Base-by-base conservation (phyloP, 2,797 vertebrate genomes). In the Microhierax caerulescens region DNA sequence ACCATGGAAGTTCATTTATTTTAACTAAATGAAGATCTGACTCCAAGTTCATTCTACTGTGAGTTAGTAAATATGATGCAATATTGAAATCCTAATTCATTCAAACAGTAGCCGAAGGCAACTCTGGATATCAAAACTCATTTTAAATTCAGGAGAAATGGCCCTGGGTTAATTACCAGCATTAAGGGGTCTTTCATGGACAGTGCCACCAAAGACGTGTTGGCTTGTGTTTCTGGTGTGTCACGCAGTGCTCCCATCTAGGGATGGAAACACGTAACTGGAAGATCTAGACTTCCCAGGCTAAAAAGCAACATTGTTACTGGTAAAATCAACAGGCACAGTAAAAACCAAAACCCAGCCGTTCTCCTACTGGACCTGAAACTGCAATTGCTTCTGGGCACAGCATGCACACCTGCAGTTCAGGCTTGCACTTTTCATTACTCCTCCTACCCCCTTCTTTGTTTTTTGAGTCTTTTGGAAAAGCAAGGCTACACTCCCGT, bases 21-120 rank as follows among this genome's bases (percentile, higher is more conserved):
- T 88, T 81, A 93, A 88, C 88, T 88, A 94, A 95, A 91, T 48
- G 83, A 95, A 45, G 82, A 92, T 95, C 90, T 88, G 90, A 90
- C 68, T 91, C 72, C 6, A 16, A 80, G 88, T 86, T 94, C 88
- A 74, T 83, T 83, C 61, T 7, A 13, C 23, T 19, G 45, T 7
- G 15, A 86, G 82, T 64, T 77, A 70, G 54, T 68, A 87, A 95
- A 93, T 76, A 68, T 0, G 12, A 96, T 48, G 65, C 65, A 28
- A 53, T 4, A 28, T 10, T 61, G 69, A 84, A 94, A 84, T 30
- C 36, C 57, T 83, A 92, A 95, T 90, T 90, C 60, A 45, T 59
- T 95, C 59, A 11, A 89, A 57, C 75, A 80, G 76, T 39, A 94
- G 94, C 95, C 90, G 68, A 78, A 59, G 85, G 93, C 88, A 92